These are phyloP conservation scores for Drosophila imparisetae DNA, from an alignment of 2,888 invertebrate species.

Conservation along the genomic window DNA sequence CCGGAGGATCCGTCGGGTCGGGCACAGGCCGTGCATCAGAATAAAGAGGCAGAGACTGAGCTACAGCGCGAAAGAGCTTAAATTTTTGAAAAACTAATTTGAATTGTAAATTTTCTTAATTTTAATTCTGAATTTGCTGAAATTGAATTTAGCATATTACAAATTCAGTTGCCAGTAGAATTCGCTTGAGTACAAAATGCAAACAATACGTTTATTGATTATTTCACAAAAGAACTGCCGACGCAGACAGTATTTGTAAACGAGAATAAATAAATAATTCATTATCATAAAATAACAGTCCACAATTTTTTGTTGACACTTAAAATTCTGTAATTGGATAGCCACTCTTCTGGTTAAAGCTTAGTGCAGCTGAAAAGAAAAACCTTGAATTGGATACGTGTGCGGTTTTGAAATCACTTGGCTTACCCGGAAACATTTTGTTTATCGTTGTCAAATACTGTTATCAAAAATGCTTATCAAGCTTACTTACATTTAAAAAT, in stretches of 20 bases:
- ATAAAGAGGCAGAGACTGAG: slow-evolving; percentile 52
- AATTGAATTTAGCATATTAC: slow-evolving; percentile 3
- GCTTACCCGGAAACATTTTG: background rate
- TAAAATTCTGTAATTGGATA: background rate
- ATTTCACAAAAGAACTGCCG: background rate
- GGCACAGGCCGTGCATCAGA: slow-evolving; percentile 82
- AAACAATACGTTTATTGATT: background rate
- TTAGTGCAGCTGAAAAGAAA: slow-evolving; percentile 12
- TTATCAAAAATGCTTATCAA: background rate
- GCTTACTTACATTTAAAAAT: background rate
- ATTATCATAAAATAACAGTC: background rate
- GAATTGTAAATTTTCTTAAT: background rate
- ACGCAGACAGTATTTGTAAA: slow-evolving; percentile 1
- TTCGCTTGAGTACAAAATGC: slow-evolving; percentile 14
- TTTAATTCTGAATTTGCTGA: background rate
- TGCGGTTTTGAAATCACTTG: background rate
- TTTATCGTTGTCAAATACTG: background rate
- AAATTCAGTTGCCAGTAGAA: background rate
- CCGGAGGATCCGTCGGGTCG: slow-evolving; percentile 84
- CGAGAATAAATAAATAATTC: slow-evolving; percentile 1
- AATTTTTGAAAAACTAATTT: background rate
- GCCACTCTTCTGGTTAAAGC: background rate
- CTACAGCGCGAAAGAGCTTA: background rate
- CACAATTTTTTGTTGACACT: slow-evolving; percentile 1
- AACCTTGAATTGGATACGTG: background rate